Conservation (phyloP, 2,113 vertebrate genomes). For the Thalassarche chlororhynchos region DNA sequence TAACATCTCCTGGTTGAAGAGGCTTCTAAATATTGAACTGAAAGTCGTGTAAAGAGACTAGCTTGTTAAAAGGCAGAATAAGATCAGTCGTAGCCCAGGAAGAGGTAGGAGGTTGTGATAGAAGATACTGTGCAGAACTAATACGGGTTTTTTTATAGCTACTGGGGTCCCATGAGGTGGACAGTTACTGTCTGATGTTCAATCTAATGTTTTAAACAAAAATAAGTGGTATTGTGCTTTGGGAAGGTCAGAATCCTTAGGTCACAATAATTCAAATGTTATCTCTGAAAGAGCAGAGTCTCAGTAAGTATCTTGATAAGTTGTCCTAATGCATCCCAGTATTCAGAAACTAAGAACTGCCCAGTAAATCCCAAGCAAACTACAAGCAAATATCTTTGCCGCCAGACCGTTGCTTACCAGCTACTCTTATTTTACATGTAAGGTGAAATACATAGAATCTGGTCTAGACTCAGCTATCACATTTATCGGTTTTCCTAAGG, state of each 20-base stretch:
- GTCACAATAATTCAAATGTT: neutral
- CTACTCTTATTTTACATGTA: neutral
- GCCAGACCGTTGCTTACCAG: neutral
- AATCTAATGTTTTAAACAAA: neutral
- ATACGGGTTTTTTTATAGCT: neutral
- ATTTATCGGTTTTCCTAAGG: neutral
- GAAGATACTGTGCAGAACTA: neutral
- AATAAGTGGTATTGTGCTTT: neutral
- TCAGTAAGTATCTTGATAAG: neutral
- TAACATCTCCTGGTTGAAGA: neutral
- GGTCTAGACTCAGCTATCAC: neutral
- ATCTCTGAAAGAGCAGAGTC: neutral
- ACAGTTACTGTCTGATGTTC: neutral
- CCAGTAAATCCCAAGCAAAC: neutral
- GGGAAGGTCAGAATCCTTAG: neutral
- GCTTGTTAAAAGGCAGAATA: neutral
- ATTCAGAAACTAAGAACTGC: neutral
- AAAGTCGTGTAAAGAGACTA: neutral
- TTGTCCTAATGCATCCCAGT: neutral
- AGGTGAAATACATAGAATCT: neutral
- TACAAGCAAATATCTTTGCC: neutral
- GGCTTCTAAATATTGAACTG: neutral
- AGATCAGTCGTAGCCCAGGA: neutral
- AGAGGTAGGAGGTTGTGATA: neutral
- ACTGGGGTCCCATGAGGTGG: neutral